These are phyloP conservation scores for Rhagium mordax DNA, from an alignment of 2,888 invertebrate genomes.

Conservation along the genomic window DNA sequence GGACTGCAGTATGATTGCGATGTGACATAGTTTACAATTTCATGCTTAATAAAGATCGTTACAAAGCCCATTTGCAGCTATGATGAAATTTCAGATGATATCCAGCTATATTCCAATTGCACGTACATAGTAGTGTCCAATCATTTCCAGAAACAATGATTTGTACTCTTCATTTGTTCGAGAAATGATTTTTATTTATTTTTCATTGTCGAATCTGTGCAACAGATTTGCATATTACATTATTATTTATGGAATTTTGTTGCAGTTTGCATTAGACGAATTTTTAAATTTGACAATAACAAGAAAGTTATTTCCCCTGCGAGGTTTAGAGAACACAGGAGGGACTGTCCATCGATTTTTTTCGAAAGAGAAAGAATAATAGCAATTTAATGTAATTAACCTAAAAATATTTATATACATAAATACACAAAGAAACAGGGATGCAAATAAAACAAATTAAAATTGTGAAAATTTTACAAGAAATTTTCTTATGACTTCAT, in stretches of 20 bases:
- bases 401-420: no score
- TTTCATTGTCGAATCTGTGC: not conserved
- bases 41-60: conserved; percentile 12
- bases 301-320: no score
- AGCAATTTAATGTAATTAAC: no score
- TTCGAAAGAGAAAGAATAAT: no score
- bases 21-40: conserved; percentile 10
- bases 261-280: no score
- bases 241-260: not conserved
- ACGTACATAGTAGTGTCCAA: not conserved
- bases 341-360: no score
- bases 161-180: not conserved
- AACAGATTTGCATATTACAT: not conserved
- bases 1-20: conserved; percentile 2
- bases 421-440: no score
- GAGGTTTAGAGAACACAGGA: no score
- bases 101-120: not conserved
- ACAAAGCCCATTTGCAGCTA: conserved; percentile 4
- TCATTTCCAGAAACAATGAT: not conserved
- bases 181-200: not conserved
- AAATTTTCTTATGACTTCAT: no score
- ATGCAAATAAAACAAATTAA: no score
- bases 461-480: no score
- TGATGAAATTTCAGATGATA: conserved; percentile 20
- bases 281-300: no score